Conservation (phyloP, 92 coral and sea anemone genomes). For the Anthopleura xanthogrammica region DNA sequence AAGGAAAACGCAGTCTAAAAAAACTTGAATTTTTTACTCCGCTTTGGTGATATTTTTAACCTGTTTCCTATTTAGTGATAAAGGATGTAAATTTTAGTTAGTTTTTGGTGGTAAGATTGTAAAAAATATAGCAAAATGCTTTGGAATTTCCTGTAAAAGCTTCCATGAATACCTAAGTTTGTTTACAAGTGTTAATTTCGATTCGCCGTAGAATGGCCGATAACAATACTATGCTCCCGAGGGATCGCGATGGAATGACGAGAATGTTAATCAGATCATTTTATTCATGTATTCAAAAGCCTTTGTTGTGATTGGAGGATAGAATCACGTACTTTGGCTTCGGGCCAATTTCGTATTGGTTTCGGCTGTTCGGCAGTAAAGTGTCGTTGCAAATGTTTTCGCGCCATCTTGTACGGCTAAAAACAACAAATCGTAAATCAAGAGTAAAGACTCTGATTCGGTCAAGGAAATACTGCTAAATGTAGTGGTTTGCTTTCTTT, state of each 20-base stretch:
- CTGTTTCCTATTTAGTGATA: background rate
- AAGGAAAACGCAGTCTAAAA: background rate
- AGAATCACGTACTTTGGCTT: conserved; percentile 9
- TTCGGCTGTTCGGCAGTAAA: conserved; percentile 22
- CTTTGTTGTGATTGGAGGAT: conserved; percentile 19
- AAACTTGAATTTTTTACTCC: background rate
- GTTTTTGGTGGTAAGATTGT: background rate
- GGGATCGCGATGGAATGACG: conserved; percentile 29
- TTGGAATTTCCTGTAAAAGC: conserved; percentile 1
- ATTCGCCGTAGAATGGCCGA: conserved; percentile 13
- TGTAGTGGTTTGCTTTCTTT: conserved; percentile 30
- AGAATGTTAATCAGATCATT: conserved; percentile 10
- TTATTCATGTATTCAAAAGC: conserved; percentile 7
- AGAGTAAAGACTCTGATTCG: conserved; percentile 13
- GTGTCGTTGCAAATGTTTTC: conserved; percentile 22
- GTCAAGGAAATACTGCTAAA: conserved; percentile 14
- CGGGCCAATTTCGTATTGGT: conserved; percentile 19
- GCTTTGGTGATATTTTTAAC: background rate
- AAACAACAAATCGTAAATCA: conserved; percentile 38
- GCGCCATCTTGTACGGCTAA: conserved; percentile 27
- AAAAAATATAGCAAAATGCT: background rate
- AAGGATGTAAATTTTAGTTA: background rate
- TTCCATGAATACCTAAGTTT: conserved; percentile 16
- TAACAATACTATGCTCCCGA: conserved; percentile 20
- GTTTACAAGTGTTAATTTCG: conserved; percentile 33